Evolutionary conservation across 2,888 invertebrate genomes (phyloP).

Genomic region (Zygothrica quintamaculata): DNA sequence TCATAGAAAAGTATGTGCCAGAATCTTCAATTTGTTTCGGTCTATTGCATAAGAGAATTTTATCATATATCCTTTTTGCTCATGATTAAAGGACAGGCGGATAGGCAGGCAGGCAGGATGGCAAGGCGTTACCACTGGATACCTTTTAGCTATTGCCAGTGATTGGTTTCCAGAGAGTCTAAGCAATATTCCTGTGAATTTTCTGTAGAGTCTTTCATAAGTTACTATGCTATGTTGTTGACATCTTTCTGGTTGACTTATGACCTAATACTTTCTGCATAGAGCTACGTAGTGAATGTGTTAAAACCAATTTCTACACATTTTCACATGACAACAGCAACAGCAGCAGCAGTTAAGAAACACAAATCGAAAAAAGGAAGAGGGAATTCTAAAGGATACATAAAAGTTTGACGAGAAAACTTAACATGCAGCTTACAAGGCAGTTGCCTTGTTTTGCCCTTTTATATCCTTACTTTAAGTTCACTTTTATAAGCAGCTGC

Average conservation of each 20-base stretch:
- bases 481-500: constrained; percentile 25
- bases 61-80: constrained; percentile 50
- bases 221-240: constrained; percentile 12
- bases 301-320: constrained; percentile 42
- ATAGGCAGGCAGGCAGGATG: constrained; percentile 8
- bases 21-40: constrained; percentile 37
- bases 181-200: constrained; percentile 20
- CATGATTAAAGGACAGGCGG: too few species aligned
- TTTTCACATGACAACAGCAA: constrained; percentile 26
- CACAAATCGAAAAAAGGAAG: background rate
- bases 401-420: constrained; percentile 49
- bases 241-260: constrained; percentile 7
- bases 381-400: background rate
- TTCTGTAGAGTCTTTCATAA: background rate
- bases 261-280: constrained; percentile 14
- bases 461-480: constrained; percentile 13
- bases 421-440: constrained; percentile 49
- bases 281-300: constrained; percentile 11
- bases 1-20: too few species aligned
- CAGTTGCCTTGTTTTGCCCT: constrained; percentile 22
- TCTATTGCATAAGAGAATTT: constrained; percentile 47
- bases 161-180: constrained; percentile 56
- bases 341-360: constrained; percentile 11
- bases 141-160: constrained; percentile 55
- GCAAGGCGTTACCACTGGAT: constrained; percentile 43